These are phyloP conservation scores for Tichodroma muraria DNA, from an alignment of 2,113 vertebrate genomes.

Conservation along the genomic window DNA sequence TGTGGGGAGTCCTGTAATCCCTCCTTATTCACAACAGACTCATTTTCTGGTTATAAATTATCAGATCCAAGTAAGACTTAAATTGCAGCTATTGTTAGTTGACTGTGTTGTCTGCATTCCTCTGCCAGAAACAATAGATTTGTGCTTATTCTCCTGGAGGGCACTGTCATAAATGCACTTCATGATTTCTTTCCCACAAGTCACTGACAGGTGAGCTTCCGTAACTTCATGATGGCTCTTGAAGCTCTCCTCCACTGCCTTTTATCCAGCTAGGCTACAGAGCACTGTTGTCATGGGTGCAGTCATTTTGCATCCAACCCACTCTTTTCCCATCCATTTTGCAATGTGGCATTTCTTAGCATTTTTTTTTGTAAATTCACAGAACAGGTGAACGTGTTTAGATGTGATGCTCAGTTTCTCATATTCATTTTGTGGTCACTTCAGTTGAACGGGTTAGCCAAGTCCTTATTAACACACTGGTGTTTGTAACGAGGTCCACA, in stretches of 20 bases:
- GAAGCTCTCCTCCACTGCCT: neutral
- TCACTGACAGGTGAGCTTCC: neutral
- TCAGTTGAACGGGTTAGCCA: neutral
- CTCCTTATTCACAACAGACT: neutral
- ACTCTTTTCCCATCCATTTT: neutral
- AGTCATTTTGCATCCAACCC: neutral
- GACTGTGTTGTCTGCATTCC: neutral
- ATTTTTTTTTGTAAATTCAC: neutral
- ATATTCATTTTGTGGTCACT: neutral
- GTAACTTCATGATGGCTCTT: neutral
- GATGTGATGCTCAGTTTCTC: neutral
- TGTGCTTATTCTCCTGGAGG: neutral
- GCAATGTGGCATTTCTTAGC: neutral
- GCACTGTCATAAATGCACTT: neutral
- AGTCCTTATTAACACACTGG: neutral
- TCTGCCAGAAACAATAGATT: neutral
- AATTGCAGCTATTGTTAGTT: neutral
- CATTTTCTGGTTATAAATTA: neutral
- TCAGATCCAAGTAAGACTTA: neutral
- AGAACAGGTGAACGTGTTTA: neutral
- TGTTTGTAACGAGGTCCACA: neutral
- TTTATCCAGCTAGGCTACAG: neutral
- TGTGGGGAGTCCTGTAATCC: neutral
- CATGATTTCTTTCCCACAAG: neutral
- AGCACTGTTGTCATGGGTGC: neutral